phyloP scores from a whole-genome alignment of 2,797 vertebrate genomes.

The Sebastes wilsoni region DNA sequence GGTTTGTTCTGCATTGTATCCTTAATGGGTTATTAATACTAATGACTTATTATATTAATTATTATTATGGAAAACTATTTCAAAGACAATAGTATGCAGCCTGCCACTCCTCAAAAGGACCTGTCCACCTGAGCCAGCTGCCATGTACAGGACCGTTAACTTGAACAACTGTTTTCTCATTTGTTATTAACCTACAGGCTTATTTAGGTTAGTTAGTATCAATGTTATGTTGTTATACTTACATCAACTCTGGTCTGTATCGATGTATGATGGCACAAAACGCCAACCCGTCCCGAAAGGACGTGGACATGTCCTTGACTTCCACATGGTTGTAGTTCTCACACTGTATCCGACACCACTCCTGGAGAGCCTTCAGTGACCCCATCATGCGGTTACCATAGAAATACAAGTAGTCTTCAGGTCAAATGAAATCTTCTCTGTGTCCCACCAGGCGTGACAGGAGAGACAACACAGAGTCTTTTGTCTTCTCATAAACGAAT shows the following conservation, averaged over 20 bases:
- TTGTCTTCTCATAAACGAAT: constrained; percentile 16
- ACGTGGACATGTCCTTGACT: constrained; percentile 91
- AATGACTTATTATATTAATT: too few relatives aligned
- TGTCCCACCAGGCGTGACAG: not conserved
- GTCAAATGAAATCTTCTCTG: not conserved
- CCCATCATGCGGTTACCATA: constrained; percentile 78
- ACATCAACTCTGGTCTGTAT: constrained; percentile 94
- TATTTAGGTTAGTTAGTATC: not conserved
- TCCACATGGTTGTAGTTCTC: constrained; percentile 89
- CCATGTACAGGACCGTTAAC: not conserved
- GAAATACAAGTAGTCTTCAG: not conserved
- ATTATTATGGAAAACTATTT: too few relatives aligned
- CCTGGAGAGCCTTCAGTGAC: constrained; percentile 91
- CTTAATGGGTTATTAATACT: too few relatives aligned
- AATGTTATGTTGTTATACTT: constrained; percentile 71
- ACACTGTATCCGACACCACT: constrained; percentile 94
- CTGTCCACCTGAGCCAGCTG: not conserved
- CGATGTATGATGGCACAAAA: constrained; percentile 97
- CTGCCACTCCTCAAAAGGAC: not conserved
- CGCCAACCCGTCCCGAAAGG: constrained; percentile 94
- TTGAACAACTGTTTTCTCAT: not conserved
- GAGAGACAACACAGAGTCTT: not conserved
- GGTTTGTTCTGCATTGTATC: too few relatives aligned
- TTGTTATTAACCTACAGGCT: not conserved
- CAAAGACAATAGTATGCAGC: not conserved